Conservation (phyloP, 1,140 invertebrate species). For the Ceratina australensis region DNA sequence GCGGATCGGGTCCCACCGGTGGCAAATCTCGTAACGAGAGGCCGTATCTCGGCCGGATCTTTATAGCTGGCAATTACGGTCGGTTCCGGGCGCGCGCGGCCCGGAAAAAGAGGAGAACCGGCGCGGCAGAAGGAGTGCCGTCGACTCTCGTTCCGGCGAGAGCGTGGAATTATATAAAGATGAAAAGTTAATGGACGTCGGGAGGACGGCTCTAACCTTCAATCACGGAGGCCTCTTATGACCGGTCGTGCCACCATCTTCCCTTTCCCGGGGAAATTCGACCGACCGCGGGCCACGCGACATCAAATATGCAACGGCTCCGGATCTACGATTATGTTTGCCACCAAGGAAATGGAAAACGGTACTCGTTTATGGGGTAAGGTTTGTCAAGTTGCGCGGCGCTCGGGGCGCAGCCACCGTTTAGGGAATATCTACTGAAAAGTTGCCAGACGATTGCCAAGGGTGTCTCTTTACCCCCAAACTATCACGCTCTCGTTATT, state of each 20-base stretch:
- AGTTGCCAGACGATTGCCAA: slow-evolving; percentile 39
- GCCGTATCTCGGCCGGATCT: slow-evolving; percentile 65
- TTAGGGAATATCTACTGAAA: slow-evolving; percentile 18
- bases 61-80: slow-evolving; percentile 69
- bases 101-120: slow-evolving; percentile 53
- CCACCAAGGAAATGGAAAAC: slow-evolving; percentile 32
- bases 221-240: slow-evolving; percentile 79
- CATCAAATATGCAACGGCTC: slow-evolving; percentile 78
- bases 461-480: background rate
- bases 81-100: slow-evolving; percentile 49
- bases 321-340: slow-evolving; percentile 78
- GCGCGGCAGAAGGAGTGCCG: slow-evolving; percentile 20
- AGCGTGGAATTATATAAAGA: slow-evolving; percentile 77
- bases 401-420: background rate
- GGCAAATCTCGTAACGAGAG: slow-evolving; percentile 65
- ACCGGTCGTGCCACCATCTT: slow-evolving; percentile 74
- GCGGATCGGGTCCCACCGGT: slow-evolving; percentile 59
- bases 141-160: slow-evolving; percentile 39
- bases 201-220: slow-evolving; percentile 75
- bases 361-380: slow-evolving; percentile 67
- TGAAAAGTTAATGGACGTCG: slow-evolving; percentile 78
- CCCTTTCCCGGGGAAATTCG: slow-evolving; percentile 74
- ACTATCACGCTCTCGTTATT: no score
- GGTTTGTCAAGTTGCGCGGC: slow-evolving; percentile 75
- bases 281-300: slow-evolving; percentile 76